Conservation (phyloP, 2,113 vertebrate genomes). For the Brachyhypopomus gauderio region DNA sequence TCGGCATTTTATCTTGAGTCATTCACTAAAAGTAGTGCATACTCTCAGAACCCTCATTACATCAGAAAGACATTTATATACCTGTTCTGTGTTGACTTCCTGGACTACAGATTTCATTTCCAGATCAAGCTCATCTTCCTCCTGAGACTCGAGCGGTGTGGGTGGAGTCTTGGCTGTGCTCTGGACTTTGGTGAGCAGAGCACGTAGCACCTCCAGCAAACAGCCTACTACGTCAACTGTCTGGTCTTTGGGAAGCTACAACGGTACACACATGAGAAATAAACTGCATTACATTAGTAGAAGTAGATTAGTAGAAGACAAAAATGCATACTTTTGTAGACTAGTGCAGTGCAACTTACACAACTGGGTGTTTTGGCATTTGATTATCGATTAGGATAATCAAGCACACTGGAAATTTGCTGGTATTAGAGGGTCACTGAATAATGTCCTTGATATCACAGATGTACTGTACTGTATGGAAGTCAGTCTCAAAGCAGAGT, state of each 20-base stretch:
- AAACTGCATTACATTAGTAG: neutral
- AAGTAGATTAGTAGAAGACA: too few relatives aligned
- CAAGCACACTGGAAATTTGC: too few relatives aligned
- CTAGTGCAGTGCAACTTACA: too few relatives aligned
- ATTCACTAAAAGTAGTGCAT: too few relatives aligned
- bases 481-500: too few relatives aligned
- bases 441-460: neutral
- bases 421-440: neutral
- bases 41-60: too few relatives aligned
- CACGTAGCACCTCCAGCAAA: slow-evolving; percentile 75
- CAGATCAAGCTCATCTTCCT: slow-evolving; percentile 74
- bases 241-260: slow-evolving; percentile 71
- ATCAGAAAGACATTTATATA: neutral
- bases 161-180: slow-evolving; percentile 49
- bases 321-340: too few relatives aligned
- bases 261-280: neutral
- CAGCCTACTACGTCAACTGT: slow-evolving; percentile 69
- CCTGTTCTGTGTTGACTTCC: slow-evolving; percentile 65
- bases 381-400: too few relatives aligned
- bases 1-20: too few relatives aligned
- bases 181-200: slow-evolving; percentile 70
- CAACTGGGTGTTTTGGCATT: too few relatives aligned
- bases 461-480: too few relatives aligned
- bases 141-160: slow-evolving; percentile 32
- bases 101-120: slow-evolving; percentile 63